A percentile compares a stretch with the other conserved stretches of the same genome.
These are phyloP conservation scores for Neomorphus geoffroyi DNA, from an alignment of 2,797 vertebrate species.

Conservation along the genomic window DNA sequence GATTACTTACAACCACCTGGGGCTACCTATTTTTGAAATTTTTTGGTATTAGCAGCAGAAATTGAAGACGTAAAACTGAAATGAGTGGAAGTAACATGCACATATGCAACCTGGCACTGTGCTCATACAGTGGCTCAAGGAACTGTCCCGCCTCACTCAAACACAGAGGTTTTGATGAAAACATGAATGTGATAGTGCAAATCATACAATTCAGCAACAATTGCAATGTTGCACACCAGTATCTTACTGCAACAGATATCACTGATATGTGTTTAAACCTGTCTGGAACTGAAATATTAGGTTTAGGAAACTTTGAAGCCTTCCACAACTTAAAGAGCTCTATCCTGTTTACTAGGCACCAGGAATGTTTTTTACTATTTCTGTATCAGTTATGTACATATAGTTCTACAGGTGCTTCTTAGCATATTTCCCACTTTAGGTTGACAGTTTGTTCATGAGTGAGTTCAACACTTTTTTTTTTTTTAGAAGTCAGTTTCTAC, in stretches of 20 bases:
- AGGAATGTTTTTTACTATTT: not conserved
- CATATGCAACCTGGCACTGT: accelerated
- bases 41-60: not conserved
- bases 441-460: not conserved
- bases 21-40: not conserved
- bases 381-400: accelerated
- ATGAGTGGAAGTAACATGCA: not conserved
- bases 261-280: not conserved
- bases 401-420: not conserved
- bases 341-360: not conserved
- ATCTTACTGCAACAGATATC: not conserved
- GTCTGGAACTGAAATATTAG: not conserved
- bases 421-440: not conserved
- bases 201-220: not conserved
- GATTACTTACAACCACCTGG: accelerated
- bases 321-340: not conserved
- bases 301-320: not conserved
- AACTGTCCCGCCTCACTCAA: accelerated
- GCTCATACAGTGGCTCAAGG: accelerated
- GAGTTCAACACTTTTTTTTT: not conserved
- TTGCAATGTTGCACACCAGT: accelerated
- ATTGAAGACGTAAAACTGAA: not conserved
- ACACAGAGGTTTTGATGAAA: not conserved
- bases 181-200: not conserved
- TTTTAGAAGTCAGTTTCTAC: not conserved